Evolutionary conservation across 2,113 vertebrate genomes (phyloP), one percentile per base, ranked within the genome.

Genomic region (Columba livia): DNA sequence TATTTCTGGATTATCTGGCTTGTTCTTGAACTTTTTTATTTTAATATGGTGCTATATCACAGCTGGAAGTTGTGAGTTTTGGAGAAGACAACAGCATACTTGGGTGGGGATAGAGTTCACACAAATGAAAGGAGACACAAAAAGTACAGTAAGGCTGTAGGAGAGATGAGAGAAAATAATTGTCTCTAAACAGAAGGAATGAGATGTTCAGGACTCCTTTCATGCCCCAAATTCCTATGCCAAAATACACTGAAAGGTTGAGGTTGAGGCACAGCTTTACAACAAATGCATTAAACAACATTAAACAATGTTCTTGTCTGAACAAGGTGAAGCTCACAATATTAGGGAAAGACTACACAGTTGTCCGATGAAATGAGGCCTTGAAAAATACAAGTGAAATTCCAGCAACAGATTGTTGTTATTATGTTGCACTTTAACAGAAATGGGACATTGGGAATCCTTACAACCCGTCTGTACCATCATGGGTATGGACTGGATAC

Each of bases 301-400:
- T 48, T 53, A 66, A 78, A 57, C 1, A 50, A 21, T 8, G 0
- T 62, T 89, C n/a, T 85, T 34, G 29, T 56, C 29, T 71, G 38
- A 85, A 51, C 5, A 54, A 81, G 26, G 3, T 0, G 0, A 85
- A 54, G 7, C 20, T 81, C 28, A 71, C 11, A 78, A 12, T 1
- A 3, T 51, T 58, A 56, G 5, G 25, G 23, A 78, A 40, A 62
- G 25, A 26, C n/a, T n/a, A 25, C 28, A 62, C 5, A 62, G 57
- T 6, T 78, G 7, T 36, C 69, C 62, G 25, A 54, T 40, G 38
- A 86, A 42, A 24, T 65, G 62, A 79, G 15, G 8, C 31, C 31
- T 61, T 81, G 60, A 81, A 82, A 92, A 90, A 60, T 64, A 5
- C 16, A 75, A 47, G 4, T n/a, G 44, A 47, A 24, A 25, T 26